Evolutionary conservation across 2,797 vertebrate genomes (phyloP).

Genomic region (Hyperoplus lanceolatus): DNA sequence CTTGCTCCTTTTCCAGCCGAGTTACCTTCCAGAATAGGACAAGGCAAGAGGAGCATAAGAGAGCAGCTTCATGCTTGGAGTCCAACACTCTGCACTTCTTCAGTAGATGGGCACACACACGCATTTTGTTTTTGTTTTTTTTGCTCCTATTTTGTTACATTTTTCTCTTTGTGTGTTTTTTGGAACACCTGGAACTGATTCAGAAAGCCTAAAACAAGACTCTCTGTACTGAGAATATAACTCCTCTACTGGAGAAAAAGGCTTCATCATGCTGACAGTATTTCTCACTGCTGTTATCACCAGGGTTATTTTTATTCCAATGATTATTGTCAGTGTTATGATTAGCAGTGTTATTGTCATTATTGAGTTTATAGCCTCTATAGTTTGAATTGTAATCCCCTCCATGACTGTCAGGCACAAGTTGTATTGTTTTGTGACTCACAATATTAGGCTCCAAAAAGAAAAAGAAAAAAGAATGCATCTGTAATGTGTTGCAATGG

Average conservation of each 20-base stretch:
- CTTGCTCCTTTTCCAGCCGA: slow-evolving; percentile 56
- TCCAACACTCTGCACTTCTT: slow-evolving; percentile 67
- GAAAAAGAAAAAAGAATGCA: slow-evolving; percentile 49
- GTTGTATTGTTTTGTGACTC: slow-evolving; percentile 55
- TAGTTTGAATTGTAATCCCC: slow-evolving; percentile 47
- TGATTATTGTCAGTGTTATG: slow-evolving; percentile 55
- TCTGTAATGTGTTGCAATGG: slow-evolving; percentile 66
- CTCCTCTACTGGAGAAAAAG: slow-evolving; percentile 39
- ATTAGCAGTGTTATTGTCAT: slow-evolving; percentile 53
- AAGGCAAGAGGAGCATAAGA: slow-evolving; percentile 69
- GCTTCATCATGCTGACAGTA: slow-evolving; percentile 40
- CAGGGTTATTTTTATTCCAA: slow-evolving; percentile 59
- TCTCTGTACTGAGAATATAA: slow-evolving; percentile 62
- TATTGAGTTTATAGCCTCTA: slow-evolving; percentile 48
- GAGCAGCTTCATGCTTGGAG: slow-evolving; percentile 63
- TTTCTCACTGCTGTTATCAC: slow-evolving; percentile 54
- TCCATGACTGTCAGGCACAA: slow-evolving; percentile 49
- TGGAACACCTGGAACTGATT: slow-evolving; percentile 67
- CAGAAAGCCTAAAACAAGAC: slow-evolving; percentile 67
- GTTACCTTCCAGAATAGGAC: slow-evolving; percentile 77
- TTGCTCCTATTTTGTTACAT: slow-evolving; percentile 56
- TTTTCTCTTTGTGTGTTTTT: slow-evolving; percentile 41
- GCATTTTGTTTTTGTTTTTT: slow-evolving; percentile 50
- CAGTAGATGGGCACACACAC: slow-evolving; percentile 67
- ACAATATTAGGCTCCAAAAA: slow-evolving; percentile 48